A percentile compares a stretch with the other conserved stretches of the same genome.
Conservation (phyloP, 2,797 vertebrate genomes). For the Gymnothorax javanicus region DNA sequence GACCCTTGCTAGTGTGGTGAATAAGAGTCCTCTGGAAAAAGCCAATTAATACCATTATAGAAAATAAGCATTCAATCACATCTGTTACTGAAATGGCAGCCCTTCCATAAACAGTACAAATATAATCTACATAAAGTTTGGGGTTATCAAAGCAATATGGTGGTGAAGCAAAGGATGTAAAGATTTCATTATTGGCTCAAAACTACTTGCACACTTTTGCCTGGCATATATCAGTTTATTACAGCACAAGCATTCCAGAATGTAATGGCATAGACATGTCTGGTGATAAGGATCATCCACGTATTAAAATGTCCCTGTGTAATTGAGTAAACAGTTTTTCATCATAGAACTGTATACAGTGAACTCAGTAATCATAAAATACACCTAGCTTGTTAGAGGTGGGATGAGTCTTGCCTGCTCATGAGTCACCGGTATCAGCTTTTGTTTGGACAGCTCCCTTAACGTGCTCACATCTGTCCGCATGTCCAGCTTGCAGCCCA, state of each 20-base stretch:
- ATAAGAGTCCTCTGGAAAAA: not conserved
- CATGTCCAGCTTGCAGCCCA: constrained; percentile 96
- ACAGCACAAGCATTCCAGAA: not conserved
- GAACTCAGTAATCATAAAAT: too few species aligned
- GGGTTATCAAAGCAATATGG: not conserved
- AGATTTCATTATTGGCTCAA: not conserved
- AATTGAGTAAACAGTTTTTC: too few species aligned
- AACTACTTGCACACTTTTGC: not conserved
- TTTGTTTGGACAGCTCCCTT: constrained; percentile 91
- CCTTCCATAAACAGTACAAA: not conserved
- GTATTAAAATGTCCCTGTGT: not conserved
- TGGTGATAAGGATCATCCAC: not conserved
- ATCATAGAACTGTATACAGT: too few species aligned
- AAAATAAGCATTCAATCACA: not conserved
- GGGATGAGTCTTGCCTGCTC: constrained; percentile 80
- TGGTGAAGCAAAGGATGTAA: not conserved
- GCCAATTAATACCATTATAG: not conserved
- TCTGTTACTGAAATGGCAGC: not conserved
- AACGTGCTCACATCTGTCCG: constrained; percentile 87
- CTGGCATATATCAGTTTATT: not conserved
- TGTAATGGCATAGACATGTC: not conserved
- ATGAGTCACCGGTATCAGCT: constrained; percentile 90
- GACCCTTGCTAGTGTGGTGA: not conserved
- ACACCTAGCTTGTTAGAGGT: not conserved
- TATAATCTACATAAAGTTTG: not conserved